A percentile compares a stretch with the other conserved stretches of the same genome.
Evolutionary conservation across 2,797 vertebrate genomes (phyloP).

Genomic region (Halcyon leucocephala): DNA sequence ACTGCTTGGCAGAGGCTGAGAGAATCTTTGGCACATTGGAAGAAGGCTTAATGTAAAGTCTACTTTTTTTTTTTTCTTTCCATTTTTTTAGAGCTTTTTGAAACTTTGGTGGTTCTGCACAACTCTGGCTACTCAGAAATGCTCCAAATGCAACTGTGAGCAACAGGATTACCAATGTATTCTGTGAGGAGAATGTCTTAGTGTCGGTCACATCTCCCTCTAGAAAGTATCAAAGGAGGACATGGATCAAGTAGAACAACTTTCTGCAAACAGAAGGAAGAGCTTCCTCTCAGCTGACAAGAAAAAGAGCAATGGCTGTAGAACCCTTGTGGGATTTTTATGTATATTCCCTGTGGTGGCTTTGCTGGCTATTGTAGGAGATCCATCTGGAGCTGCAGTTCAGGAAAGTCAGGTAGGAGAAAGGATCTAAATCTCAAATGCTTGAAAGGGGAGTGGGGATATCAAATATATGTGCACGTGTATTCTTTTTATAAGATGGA

Average conservation of each 20-base stretch:
- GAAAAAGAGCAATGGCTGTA: neutral
- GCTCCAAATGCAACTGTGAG: neutral
- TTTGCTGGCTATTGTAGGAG: neutral
- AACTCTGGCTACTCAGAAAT: neutral
- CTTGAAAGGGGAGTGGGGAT: neutral
- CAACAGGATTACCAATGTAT: neutral
- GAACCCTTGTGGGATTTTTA: neutral
- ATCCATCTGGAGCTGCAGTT: neutral
- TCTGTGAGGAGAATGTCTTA: neutral
- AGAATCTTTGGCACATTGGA: constrained; percentile 63
- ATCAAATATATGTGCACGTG: neutral
- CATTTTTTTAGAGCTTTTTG: neutral
- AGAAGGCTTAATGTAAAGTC: constrained; percentile 68
- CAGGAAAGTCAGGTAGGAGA: constrained; percentile 44
- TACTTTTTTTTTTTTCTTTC: neutral
- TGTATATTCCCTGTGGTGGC: constrained; percentile 12
- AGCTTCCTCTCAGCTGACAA: neutral
- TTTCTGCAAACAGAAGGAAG: neutral
- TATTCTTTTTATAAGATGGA: neutral
- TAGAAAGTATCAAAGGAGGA: neutral
- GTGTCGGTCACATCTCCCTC: neutral
- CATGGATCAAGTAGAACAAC: constrained; percentile 13
- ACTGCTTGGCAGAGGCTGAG: constrained; percentile 62
- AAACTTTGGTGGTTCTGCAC: constrained; percentile 8
- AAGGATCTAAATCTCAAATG: neutral